Conservation (phyloP, 1,140 invertebrate genomes). For the Chrysomallon squamiferum region DNA sequence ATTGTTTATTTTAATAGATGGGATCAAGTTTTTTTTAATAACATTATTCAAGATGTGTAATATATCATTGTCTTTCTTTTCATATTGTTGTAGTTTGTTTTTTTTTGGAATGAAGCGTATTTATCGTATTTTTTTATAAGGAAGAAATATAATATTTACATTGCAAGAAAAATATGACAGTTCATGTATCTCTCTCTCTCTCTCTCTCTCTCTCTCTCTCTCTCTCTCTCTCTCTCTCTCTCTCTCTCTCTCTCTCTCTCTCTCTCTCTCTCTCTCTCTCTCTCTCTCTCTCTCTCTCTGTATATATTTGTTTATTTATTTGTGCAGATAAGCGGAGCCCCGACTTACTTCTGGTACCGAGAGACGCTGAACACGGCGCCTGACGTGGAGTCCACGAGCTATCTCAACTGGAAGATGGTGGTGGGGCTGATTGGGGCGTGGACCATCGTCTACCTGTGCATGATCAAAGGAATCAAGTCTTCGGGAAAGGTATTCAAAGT, state of each 20-base stretch:
- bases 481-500: slow-evolving; percentile 78
- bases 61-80: too few species aligned
- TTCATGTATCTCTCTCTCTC: background rate
- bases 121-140: too few species aligned
- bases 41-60: too few species aligned
- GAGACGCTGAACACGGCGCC: slow-evolving; percentile 44
- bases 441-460: slow-evolving; percentile 94
- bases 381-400: slow-evolving; percentile 29
- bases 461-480: slow-evolving; percentile 97
- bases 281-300: background rate
- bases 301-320: background rate
- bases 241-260: background rate
- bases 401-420: slow-evolving; percentile 89
- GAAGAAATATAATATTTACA: too few species aligned
- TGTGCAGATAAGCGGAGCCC: slow-evolving; percentile 40
- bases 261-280: background rate
- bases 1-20: too few species aligned
- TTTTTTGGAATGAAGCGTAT: too few species aligned
- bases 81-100: too few species aligned
- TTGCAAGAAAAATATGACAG: too few species aligned
- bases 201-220: background rate
- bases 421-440: slow-evolving; percentile 87
- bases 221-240: background rate
- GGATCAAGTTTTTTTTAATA: too few species aligned
- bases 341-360: slow-evolving; percentile 50